These are phyloP conservation scores for Temnothorax ravouxi DNA, from an alignment of 2,888 invertebrate genomes.

Conservation along the genomic window DNA sequence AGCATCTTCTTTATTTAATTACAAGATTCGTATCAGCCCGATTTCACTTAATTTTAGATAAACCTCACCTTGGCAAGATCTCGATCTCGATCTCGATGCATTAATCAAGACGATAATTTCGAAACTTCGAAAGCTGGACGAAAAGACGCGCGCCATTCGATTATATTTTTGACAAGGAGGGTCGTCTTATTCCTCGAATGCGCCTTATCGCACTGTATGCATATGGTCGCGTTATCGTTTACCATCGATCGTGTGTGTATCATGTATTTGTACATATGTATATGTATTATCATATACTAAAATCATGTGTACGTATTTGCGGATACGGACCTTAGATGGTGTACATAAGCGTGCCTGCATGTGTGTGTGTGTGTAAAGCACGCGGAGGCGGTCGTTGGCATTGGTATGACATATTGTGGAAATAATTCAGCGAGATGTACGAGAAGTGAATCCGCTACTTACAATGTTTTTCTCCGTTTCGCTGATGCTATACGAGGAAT, in stretches of 20 bases:
- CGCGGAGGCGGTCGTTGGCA: constrained; percentile 36
- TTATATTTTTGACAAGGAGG: not conserved
- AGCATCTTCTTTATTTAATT: no score
- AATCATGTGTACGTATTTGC: not conserved
- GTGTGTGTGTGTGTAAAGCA: not conserved
- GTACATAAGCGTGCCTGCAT: no score
- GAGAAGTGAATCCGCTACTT: constrained; percentile 5
- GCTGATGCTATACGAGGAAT: not conserved
- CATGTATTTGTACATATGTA: not conserved
- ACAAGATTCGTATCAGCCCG: no score
- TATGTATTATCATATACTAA: not conserved
- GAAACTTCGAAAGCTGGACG: not conserved
- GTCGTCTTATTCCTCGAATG: not conserved
- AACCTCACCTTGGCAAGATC: not conserved
- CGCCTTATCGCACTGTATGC: not conserved
- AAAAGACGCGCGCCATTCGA: not conserved
- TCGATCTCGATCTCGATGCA: not conserved
- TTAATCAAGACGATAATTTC: not conserved
- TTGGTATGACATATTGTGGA: constrained; percentile 40
- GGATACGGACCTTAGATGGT: not conserved
- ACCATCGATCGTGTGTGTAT: not conserved
- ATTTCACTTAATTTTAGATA: constrained; percentile 5
- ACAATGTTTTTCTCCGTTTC: not conserved
- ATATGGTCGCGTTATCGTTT: not conserved
- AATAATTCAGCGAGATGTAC: constrained; percentile 23